A percentile compares a stretch with the other conserved stretches of the same genome.
Evolutionary conservation across 2,797 vertebrate genomes (phyloP).

Genomic region (Masticophis lateralis): DNA sequence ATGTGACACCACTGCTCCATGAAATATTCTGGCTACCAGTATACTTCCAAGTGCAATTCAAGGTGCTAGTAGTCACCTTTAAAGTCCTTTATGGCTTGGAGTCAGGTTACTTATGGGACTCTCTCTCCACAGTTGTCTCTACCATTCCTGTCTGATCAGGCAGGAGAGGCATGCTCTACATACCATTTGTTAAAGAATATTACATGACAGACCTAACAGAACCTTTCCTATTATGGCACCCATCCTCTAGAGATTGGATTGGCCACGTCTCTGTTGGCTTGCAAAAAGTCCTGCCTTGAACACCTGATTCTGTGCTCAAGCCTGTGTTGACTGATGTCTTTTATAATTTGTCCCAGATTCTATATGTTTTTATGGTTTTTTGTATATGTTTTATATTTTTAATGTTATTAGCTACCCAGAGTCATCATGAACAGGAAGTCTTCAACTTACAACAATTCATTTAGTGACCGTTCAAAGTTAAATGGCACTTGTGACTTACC

Average conservation of each 20-base stretch:
- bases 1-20: not conserved
- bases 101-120: not conserved
- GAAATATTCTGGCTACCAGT: not conserved
- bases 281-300: not conserved
- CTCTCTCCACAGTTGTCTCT: not conserved
- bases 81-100: not conserved
- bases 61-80: not conserved
- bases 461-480: not conserved
- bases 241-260: not conserved
- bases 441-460: not conserved
- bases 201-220: not conserved
- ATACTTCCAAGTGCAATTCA: not conserved
- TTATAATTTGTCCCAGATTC: not conserved
- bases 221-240: not conserved
- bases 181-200: not conserved
- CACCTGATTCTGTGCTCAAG: not conserved
- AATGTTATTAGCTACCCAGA: not conserved
- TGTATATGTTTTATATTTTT: not conserved
- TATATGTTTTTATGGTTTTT: not conserved
- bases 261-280: not conserved
- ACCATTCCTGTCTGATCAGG: not conserved
- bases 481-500: not conserved
- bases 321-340: not conserved
- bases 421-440: not conserved
- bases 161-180: not conserved